These are phyloP conservation scores for Octonoba sinensis DNA, from an alignment of 2,888 invertebrate species.

Conservation along the genomic window DNA sequence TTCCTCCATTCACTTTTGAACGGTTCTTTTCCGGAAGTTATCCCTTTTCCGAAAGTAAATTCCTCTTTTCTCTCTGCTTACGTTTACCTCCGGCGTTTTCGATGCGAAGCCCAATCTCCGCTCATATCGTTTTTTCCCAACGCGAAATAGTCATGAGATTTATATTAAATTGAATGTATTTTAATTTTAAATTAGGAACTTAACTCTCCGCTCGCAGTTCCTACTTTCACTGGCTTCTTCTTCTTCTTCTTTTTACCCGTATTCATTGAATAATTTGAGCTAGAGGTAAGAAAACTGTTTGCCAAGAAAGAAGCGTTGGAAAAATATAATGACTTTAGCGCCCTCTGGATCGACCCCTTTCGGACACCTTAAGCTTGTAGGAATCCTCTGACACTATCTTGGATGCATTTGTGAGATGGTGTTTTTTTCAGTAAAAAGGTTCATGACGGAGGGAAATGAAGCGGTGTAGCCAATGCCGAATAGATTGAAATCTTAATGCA, in stretches of 20 bases:
- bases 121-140: conserved; percentile 1
- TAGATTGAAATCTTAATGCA: conserved; percentile 52
- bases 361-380: conserved; percentile 52
- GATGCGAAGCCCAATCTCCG: conserved; percentile 41
- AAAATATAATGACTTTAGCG: conserved; percentile 56
- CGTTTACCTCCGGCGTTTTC: conserved; percentile 16
- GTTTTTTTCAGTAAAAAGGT: not conserved
- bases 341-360: conserved; percentile 6
- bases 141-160: conserved; percentile 59
- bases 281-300: conserved; percentile 36
- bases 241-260: conserved; percentile 24
- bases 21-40: conserved; percentile 9
- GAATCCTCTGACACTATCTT: conserved; percentile 52
- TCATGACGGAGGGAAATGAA: conserved; percentile 37
- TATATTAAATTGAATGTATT: conserved; percentile 64
- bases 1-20: too few relatives aligned
- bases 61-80: conserved; percentile 19
- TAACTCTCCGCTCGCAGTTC: conserved; percentile 21
- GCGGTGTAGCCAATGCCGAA: conserved; percentile 45
- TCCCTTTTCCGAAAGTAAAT: conserved; percentile 17
- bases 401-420: conserved; percentile 56
- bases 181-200: conserved; percentile 63
- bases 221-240: not conserved
- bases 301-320: conserved; percentile 3
- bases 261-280: conserved; percentile 29